These are phyloP conservation scores for Physocephala rufipes DNA, from an alignment of 2,888 invertebrate genomes.

Conservation along the genomic window DNA sequence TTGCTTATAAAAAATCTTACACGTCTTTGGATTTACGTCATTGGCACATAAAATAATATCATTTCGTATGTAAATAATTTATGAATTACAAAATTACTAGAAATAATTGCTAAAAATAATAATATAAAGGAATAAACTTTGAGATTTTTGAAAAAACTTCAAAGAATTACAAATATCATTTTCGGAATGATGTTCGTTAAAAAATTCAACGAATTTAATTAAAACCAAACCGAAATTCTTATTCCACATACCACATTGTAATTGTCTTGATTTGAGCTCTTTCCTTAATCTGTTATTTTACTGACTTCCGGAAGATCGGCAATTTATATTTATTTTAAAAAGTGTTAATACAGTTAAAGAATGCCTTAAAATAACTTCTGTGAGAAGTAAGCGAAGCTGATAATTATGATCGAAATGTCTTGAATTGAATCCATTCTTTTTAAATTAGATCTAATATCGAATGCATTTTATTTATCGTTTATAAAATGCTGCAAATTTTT, in stretches of 20 bases:
- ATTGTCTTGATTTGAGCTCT: background rate
- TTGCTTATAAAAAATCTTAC: too few species aligned
- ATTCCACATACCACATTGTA: background rate
- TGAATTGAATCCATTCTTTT: too few species aligned
- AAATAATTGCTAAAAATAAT: conserved; percentile 1
- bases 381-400: too few species aligned
- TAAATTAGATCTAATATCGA: too few species aligned
- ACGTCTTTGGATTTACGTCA: too few species aligned
- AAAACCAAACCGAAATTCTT: background rate
- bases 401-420: too few species aligned
- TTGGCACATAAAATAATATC: background rate
- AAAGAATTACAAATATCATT: too few species aligned
- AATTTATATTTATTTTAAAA: background rate
- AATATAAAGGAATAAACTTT: background rate
- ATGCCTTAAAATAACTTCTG: background rate
- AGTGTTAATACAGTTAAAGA: background rate
- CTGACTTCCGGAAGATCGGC: background rate
- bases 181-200: too few species aligned
- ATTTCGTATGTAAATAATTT: background rate
- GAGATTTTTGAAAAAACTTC: too few species aligned
- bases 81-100: conserved; percentile 7
- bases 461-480: too few species aligned
- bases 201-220: too few species aligned
- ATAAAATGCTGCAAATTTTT: too few species aligned
- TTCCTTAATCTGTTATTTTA: background rate